Evolutionary conservation across 2,888 invertebrate genomes (phyloP).

Genomic region (Willowsia nigromaculata): DNA sequence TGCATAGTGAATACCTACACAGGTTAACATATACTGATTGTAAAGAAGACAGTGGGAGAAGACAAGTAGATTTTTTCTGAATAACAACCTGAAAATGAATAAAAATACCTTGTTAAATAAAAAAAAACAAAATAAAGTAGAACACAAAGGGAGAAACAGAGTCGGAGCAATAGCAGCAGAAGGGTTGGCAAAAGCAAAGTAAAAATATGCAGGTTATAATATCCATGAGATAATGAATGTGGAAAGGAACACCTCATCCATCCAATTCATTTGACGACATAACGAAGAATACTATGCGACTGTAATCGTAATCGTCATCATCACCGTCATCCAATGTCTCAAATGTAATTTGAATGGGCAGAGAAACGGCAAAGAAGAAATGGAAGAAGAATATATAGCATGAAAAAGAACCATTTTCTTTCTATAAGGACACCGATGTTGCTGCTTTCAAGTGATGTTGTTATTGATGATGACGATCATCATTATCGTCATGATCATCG

Average conservation of each 20-base stretch:
- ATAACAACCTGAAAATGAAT: conserved; percentile 41
- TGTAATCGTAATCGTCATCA: conserved; percentile 5
- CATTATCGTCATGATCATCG: conserved; percentile 47
- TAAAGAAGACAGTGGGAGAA: neutral
- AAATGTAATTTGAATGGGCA: conserved; percentile 54
- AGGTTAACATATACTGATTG: conserved; percentile 2
- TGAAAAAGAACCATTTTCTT: conserved; percentile 42
- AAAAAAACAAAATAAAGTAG: conserved; percentile 27
- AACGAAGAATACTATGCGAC: conserved; percentile 19
- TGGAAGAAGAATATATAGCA: conserved; percentile 6
- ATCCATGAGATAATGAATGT: conserved; percentile 52
- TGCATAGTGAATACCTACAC: neutral
- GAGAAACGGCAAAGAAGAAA: neutral
- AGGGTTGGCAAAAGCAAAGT: neutral
- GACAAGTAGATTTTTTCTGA: conserved; percentile 14
- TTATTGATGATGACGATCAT: conserved; percentile 54
- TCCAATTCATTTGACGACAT: conserved; percentile 24
- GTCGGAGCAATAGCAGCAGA: neutral
- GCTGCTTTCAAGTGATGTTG: conserved; percentile 43
- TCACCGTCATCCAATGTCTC: conserved; percentile 50
- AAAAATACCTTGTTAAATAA: conserved; percentile 47
- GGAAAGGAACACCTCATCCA: conserved; percentile 55
- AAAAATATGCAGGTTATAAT: conserved; percentile 16
- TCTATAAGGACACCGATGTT: conserved; percentile 34
- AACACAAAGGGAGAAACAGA: too few relatives aligned